Conservation (phyloP, 2,797 vertebrate genomes). For the Hydrolagus colliei region DNA sequence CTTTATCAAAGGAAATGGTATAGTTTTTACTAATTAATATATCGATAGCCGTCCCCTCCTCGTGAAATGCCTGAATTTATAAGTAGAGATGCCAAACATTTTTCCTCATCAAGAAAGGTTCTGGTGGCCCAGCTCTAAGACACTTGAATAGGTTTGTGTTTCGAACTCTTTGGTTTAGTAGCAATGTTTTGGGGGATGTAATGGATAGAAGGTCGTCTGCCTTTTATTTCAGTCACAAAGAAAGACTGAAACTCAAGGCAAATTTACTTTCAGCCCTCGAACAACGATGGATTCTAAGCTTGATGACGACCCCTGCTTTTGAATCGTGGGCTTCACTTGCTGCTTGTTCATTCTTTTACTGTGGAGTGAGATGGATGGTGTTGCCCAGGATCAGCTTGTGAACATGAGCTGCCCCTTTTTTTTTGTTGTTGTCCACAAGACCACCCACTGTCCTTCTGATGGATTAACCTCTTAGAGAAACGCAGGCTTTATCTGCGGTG, state of each 20-base stretch:
- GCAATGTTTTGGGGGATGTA: neutral
- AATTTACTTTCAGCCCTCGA: neutral
- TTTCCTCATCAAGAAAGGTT: neutral
- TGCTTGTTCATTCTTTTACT: neutral
- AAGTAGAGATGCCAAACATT: neutral
- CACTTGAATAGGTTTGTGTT: neutral
- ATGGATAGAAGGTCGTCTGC: too few species aligned
- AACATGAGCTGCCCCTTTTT: too few species aligned
- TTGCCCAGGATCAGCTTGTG: too few species aligned
- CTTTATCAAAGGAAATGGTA: neutral
- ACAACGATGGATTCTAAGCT: constrained; percentile 11
- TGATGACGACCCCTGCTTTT: neutral
- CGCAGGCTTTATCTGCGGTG: too few species aligned
- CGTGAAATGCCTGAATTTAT: neutral
- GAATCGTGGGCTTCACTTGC: neutral
- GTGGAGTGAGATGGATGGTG: neutral
- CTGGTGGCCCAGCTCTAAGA: neutral
- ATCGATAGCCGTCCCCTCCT: neutral
- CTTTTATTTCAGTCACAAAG: neutral
- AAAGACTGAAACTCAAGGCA: neutral
- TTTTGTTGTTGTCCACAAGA: too few species aligned
- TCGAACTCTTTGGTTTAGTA: neutral
- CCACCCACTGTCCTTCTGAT: too few species aligned
- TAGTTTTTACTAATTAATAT: neutral
- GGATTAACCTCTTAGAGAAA: too few species aligned